Evolutionary conservation across 2,888 invertebrate genomes (phyloP).

Genomic region (Stegophylla sp.): DNA sequence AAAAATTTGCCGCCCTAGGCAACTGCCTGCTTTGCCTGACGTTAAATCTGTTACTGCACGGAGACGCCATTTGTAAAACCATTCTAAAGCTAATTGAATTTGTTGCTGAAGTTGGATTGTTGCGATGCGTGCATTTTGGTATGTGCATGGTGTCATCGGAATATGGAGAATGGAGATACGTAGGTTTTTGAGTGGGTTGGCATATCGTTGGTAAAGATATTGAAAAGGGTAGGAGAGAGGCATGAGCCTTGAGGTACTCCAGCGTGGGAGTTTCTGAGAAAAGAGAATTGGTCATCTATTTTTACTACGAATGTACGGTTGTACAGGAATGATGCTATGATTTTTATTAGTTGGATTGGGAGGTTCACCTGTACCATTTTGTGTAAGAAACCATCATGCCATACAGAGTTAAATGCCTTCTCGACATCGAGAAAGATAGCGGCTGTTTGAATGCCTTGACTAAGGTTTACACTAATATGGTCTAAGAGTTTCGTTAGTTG

Average conservation of each 20-base stretch:
- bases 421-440: conserved; percentile 11
- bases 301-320: conserved; percentile 8
- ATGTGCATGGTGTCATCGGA: conserved; percentile 29
- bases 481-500: conserved; percentile 11
- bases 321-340: conserved; percentile 22
- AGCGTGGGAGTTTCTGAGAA: neutral
- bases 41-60: no score
- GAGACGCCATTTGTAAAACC: neutral
- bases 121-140: neutral
- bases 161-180: conserved; percentile 4
- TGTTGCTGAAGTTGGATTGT: neutral
- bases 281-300: neutral
- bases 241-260: conserved; percentile 35
- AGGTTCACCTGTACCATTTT: neutral
- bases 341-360: neutral
- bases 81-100: neutral
- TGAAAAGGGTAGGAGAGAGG: conserved; percentile 19
- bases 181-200: neutral
- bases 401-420: conserved; percentile 1
- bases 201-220: conserved; percentile 17
- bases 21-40: no score
- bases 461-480: neutral
- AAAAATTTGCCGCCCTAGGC: no score
- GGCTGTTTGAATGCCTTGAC: neutral
- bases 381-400: neutral